A percentile compares a stretch with the other conserved stretches of the same genome.
Conservation (phyloP, 2,888 invertebrate species). For the Amaurobius ferox region DNA sequence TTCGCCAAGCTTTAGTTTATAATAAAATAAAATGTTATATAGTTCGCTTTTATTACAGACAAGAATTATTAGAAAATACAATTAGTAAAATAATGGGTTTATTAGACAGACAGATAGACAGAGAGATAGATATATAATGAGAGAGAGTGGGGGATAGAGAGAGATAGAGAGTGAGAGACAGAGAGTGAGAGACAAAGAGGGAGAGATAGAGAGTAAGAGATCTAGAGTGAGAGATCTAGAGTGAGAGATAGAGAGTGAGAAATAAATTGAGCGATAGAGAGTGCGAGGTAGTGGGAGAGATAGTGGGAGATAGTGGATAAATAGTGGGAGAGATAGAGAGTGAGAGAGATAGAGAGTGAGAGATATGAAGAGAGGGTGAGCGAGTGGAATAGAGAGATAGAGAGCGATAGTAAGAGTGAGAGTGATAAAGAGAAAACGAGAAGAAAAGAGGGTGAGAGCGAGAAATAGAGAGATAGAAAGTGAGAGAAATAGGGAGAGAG, state of each 20-base stretch:
- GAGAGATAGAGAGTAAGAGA: constrained; percentile 15
- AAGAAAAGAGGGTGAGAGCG: neutral
- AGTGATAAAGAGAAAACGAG: neutral
- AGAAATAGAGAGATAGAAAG: neutral
- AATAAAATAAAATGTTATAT: too few relatives aligned
- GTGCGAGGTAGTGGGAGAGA: neutral
- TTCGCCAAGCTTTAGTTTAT: too few relatives aligned
- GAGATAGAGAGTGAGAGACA: too few relatives aligned
- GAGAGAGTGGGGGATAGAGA: too few relatives aligned
- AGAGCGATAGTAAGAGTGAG: neutral
- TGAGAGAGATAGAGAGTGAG: neutral
- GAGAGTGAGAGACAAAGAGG: too few relatives aligned
- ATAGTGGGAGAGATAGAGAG: neutral
- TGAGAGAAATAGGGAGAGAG: neutral
- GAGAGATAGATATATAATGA: too few relatives aligned
- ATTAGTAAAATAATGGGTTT: too few relatives aligned
- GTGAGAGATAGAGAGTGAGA: neutral
- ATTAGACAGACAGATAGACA: too few relatives aligned
- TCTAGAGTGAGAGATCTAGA: neutral
- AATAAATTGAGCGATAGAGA: neutral
- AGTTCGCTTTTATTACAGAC: too few relatives aligned
- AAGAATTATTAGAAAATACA: too few relatives aligned
- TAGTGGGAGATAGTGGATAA: neutral
- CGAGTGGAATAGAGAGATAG: neutral
- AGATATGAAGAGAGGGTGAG: neutral